phyloP scores from a whole-genome alignment of 2,113 vertebrate genomes.

The Mixornis gularis region DNA sequence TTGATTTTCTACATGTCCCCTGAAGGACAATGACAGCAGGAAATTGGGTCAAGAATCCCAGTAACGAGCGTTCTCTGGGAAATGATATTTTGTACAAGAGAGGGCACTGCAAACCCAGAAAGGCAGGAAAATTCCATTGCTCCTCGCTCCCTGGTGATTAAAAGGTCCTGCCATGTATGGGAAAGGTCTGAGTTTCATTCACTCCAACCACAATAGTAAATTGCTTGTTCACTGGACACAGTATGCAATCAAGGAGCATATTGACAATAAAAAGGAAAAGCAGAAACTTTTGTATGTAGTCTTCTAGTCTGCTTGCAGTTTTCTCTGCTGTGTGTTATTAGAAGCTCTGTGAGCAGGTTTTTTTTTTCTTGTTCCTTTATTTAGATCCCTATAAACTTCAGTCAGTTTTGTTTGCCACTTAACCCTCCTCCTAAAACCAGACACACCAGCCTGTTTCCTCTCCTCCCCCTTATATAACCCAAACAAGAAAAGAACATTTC shows the following conservation, averaged over 20 bases:
- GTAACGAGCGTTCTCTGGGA: neutral
- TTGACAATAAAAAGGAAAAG: neutral
- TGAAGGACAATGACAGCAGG: neutral
- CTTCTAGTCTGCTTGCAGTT: neutral
- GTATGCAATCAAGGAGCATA: neutral
- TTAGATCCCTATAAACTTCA: conserved; percentile 6
- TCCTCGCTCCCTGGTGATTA: conserved; percentile 20
- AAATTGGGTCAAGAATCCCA: conserved; percentile 23
- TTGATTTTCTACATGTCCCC: neutral
- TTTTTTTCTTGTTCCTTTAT: neutral
- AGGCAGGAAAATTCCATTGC: conserved; percentile 44
- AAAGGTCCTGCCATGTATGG: conserved; percentile 62
- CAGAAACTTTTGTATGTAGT: neutral
- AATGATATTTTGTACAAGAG: conserved; percentile 40
- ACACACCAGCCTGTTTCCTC: neutral
- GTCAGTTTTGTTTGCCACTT: neutral
- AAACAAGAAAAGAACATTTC: conserved; percentile 27
- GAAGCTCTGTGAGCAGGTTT: neutral
- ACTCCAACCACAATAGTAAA: conserved; percentile 1
- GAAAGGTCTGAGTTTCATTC: conserved; percentile 43
- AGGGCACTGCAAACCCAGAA: conserved; percentile 39
- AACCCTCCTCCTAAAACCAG: conserved; percentile 7
- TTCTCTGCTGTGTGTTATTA: neutral
- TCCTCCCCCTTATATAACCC: neutral
- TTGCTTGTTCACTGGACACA: conserved; percentile 10